These are phyloP conservation scores for Diachrysia chrysitis DNA, from an alignment of 2,888 invertebrate species.

Conservation along the genomic window DNA sequence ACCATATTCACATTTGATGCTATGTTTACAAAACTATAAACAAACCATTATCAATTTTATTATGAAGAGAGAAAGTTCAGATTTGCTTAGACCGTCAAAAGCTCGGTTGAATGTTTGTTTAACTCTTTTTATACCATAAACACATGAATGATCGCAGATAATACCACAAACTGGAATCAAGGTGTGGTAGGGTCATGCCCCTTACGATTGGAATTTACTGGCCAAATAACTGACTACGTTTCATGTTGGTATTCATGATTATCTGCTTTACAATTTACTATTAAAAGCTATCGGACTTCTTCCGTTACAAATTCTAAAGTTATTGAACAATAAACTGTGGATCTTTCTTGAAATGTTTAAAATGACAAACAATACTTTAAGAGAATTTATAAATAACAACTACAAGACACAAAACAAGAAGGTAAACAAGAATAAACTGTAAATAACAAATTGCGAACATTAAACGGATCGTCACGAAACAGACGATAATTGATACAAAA, in stretches of 20 bases:
- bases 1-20: slow-evolving; percentile 38
- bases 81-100: slow-evolving; percentile 14
- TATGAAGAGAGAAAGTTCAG: slow-evolving; percentile 22
- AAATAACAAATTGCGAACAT: slow-evolving; percentile 2
- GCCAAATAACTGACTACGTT: slow-evolving; percentile 16
- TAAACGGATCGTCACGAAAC: slow-evolving; percentile 1
- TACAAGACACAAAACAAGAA: neutral
- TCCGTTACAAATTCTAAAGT: no score
- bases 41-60: slow-evolving; percentile 34
- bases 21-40: slow-evolving; percentile 39
- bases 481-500: slow-evolving; percentile 1
- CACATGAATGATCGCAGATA: slow-evolving; percentile 55
- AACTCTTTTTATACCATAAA: slow-evolving; percentile 39
- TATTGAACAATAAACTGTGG: neutral
- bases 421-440: neutral
- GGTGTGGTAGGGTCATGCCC: slow-evolving; percentile 56
- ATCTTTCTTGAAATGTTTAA: neutral
- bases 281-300: neutral
- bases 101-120: slow-evolving; percentile 32
- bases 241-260: slow-evolving; percentile 13
- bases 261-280: slow-evolving; percentile 13
- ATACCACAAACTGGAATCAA: slow-evolving; percentile 34
- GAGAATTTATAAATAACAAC: neutral
- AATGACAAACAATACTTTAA: neutral
- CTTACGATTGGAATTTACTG: slow-evolving; percentile 31